phyloP scores from a whole-genome alignment of 1,140 invertebrate genomes.

The Bombus fervidus region DNA sequence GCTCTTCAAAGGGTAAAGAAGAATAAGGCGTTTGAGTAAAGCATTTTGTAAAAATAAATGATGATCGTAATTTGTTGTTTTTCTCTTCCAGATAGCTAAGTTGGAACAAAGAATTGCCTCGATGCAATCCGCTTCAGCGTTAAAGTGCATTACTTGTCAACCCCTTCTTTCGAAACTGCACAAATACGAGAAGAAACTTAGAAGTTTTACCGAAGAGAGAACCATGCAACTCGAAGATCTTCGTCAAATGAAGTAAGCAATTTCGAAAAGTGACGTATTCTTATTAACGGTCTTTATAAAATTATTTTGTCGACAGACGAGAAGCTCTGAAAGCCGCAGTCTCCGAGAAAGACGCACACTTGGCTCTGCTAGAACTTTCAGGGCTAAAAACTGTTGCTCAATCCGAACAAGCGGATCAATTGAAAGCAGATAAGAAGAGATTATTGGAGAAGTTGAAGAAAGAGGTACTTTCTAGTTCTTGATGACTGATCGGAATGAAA shows the following conservation, averaged over 20 bases:
- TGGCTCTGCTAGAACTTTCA: constrained; percentile 91
- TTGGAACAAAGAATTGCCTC: constrained; percentile 87
- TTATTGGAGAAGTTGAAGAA: constrained; percentile 87
- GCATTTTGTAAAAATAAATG: neutral
- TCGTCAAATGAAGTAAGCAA: constrained; percentile 89
- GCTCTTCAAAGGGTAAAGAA: constrained; percentile 85
- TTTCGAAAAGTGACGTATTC: neutral
- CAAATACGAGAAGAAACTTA: constrained; percentile 84
- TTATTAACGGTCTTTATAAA: too few relatives aligned
- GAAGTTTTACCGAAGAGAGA: constrained; percentile 84
- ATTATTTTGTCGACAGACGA: constrained; percentile 84
- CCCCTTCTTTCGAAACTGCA: constrained; percentile 85
- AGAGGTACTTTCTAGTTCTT: constrained; percentile 83
- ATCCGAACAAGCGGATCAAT: constrained; percentile 85
- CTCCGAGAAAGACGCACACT: constrained; percentile 93
- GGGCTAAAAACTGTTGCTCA: constrained; percentile 86
- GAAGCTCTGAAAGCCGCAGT: constrained; percentile 91
- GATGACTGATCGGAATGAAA: fast-evolving
- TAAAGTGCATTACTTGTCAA: constrained; percentile 87
- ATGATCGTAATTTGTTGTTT: neutral
- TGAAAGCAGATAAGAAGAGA: constrained; percentile 85
- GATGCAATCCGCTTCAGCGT: constrained; percentile 86
- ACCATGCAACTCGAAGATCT: constrained; percentile 88
- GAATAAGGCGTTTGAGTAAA: constrained; percentile 21
- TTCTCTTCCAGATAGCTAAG: constrained; percentile 86